Evolutionary conservation across 1,140 invertebrate genomes (phyloP), one percentile per base, ranked within the genome.

Genomic region (Onthophagus taurus): DNA sequence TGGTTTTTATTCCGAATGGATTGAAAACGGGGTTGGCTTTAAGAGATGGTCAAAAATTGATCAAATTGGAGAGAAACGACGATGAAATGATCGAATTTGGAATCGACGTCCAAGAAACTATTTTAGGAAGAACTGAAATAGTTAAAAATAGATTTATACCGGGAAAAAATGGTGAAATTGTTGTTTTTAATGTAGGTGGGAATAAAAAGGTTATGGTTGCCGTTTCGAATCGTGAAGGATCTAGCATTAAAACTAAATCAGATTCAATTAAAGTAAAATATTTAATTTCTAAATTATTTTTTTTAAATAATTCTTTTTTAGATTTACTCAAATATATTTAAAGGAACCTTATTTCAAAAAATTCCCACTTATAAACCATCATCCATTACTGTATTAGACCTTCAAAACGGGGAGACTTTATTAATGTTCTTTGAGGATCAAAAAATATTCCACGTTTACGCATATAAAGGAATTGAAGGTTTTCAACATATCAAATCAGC

Each of bases 391-490:
- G 51, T 55, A 7, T 23, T 65, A 4, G 55, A 62, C 34, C 47
- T 45, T 1, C 42, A 48, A 19, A 62, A 56, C 49, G 60, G 59
- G 8, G 61, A 65, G 52, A 61, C 58, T 5, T 43, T 65, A 4
- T 33, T 65, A 31, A 46, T 51, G 3, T 61, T 63, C 42, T 44
- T 65, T 14, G 63, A 65, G 48, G 46, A 65, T 42, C 18, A 49
- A 13, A 56, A 54, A 43, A 19, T 49, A 2, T 20, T 63, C 11
- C 53, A 62, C 39, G 45, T 63, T 16, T 65, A 55, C 41, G 58
- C 61, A 50, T 65, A 63, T 47, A 61, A 60, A 58, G 63, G 59
- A 13, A 53, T 61, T 34, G 51, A 60, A 48, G 61, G 61, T 4
- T 65, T 63, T 42, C 51, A 54, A 49, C 50, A 52, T 34, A 43